Percentiles rank a stretch among this genome's conserved stretches.
phyloP scores from a whole-genome alignment of 2,888 invertebrate genomes.

The Mythimna ferrago region DNA sequence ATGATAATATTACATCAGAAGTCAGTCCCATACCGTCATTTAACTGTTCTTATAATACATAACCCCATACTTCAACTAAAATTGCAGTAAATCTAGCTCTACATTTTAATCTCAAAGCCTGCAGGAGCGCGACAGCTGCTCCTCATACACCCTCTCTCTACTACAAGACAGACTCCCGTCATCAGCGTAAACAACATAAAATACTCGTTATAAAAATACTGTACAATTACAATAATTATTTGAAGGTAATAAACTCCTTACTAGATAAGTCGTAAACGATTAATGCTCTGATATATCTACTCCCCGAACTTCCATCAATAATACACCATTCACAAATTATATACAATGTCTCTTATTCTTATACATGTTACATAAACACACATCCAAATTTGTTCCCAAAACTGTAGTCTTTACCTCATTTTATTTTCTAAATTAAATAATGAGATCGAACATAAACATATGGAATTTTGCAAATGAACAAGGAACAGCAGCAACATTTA shows the following conservation, averaged over 20 bases:
- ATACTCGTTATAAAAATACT: slow-evolving; percentile 90
- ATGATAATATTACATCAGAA: slow-evolving; percentile 88
- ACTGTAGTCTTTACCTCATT: slow-evolving; percentile 90
- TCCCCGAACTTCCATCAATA: slow-evolving; percentile 79
- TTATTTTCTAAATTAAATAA: slow-evolving; percentile 90
- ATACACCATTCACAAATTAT: slow-evolving; percentile 89
- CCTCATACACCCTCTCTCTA: slow-evolving; percentile 49
- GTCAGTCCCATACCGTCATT: slow-evolving; percentile 86
- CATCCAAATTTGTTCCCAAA: slow-evolving; percentile 90
- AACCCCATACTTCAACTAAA: slow-evolving; percentile 85
- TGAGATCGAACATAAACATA: slow-evolving; percentile 90
- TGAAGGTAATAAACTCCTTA: slow-evolving; percentile 87
- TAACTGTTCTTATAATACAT: slow-evolving; percentile 87
- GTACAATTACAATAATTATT: slow-evolving; percentile 89
- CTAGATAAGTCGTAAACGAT: slow-evolving; percentile 81
- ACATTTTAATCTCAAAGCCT: slow-evolving; percentile 86
- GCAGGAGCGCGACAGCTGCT: slow-evolving; percentile 59
- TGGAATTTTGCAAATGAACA: slow-evolving; percentile 83
- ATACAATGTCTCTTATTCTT: slow-evolving; percentile 86
- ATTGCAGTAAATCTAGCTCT: slow-evolving; percentile 85
- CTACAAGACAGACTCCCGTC: slow-evolving; percentile 69
- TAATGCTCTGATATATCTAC: slow-evolving; percentile 82
- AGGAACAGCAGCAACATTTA: slow-evolving; percentile 70
- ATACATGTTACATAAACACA: slow-evolving; percentile 89
- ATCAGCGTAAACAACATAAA: slow-evolving; percentile 80